Evolutionary conservation across 2,797 vertebrate genomes (phyloP).

Genomic region (Huso huso): DNA sequence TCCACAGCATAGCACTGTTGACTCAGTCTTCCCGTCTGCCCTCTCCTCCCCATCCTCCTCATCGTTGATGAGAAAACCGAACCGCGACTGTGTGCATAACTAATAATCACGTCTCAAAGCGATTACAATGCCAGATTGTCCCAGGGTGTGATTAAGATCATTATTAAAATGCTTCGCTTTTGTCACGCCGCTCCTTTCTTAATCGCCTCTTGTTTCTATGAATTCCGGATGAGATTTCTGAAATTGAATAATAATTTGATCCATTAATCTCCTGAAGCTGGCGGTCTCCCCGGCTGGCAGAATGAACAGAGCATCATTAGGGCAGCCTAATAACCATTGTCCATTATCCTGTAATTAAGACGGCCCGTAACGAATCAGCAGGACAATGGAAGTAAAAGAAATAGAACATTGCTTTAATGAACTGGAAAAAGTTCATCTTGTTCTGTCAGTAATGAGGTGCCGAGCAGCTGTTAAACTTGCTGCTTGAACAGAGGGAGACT

Average conservation of each 20-base stretch:
- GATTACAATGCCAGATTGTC: constrained; percentile 82
- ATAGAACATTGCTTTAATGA: constrained; percentile 95
- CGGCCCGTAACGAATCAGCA: constrained; percentile 93
- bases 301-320: constrained; percentile 98
- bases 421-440: constrained; percentile 98
- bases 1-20: constrained; percentile 38
- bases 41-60: constrained; percentile 2
- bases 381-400: constrained; percentile 71
- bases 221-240: constrained; percentile 95
- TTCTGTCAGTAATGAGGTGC: constrained; percentile 88
- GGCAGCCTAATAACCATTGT: constrained; percentile 97
- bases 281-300: constrained; percentile 78
- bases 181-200: constrained; percentile 76
- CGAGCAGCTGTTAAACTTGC: constrained; percentile 88
- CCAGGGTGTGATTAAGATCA: constrained; percentile 71
- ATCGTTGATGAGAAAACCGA: constrained; percentile 19
- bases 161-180: constrained; percentile 87
- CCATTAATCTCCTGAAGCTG: constrained; percentile 92
- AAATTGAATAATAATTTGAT: constrained; percentile 99
- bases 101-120: constrained; percentile 82
- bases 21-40: constrained; percentile 17
- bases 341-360: constrained; percentile 99
- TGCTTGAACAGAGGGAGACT: constrained; percentile 69
- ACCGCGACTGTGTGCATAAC: constrained; percentile 63
- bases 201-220: constrained; percentile 89